phyloP scores from a whole-genome alignment of 2,113 vertebrate species.

The Pungitius pungitius region DNA sequence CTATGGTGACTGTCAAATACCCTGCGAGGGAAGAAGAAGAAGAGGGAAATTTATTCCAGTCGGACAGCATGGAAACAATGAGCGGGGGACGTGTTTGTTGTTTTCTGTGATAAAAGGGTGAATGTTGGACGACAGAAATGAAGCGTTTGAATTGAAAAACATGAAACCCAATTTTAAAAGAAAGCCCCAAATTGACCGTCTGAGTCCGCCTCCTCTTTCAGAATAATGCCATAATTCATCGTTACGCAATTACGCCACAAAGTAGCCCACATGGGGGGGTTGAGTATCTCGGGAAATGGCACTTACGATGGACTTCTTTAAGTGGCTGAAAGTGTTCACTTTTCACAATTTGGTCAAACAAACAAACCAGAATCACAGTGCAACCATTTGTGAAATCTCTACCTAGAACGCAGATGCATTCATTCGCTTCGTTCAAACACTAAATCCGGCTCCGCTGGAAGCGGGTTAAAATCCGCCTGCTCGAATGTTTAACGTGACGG shows the following conservation, averaged over 20 bases:
- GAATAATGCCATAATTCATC: slow-evolving; percentile 4
- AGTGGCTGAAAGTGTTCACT: background rate
- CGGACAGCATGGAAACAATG: background rate
- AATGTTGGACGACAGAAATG: background rate
- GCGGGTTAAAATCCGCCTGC: background rate
- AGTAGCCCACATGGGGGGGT: background rate
- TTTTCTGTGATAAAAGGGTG: background rate
- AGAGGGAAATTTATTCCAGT: background rate
- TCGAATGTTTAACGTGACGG: background rate
- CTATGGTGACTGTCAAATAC: slow-evolving; percentile 97
- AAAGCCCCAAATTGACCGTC: background rate
- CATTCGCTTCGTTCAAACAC: too few relatives aligned
- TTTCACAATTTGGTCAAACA: slow-evolving; percentile 1
- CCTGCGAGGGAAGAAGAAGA: slow-evolving; percentile 71
- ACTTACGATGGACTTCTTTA: background rate
- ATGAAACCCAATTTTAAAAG: background rate
- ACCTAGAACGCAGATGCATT: background rate
- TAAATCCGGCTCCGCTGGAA: background rate
- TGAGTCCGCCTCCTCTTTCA: background rate
- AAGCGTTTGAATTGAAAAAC: background rate
- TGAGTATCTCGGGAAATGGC: slow-evolving; percentile 10
- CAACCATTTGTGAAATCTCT: background rate
- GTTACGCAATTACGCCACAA: slow-evolving; percentile 13
- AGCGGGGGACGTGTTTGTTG: background rate
- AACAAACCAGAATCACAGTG: slow-evolving; percentile 5